Base-by-base conservation (phyloP, 2,888 invertebrate genomes). In the Drosophila hawaiiensis region DNA sequence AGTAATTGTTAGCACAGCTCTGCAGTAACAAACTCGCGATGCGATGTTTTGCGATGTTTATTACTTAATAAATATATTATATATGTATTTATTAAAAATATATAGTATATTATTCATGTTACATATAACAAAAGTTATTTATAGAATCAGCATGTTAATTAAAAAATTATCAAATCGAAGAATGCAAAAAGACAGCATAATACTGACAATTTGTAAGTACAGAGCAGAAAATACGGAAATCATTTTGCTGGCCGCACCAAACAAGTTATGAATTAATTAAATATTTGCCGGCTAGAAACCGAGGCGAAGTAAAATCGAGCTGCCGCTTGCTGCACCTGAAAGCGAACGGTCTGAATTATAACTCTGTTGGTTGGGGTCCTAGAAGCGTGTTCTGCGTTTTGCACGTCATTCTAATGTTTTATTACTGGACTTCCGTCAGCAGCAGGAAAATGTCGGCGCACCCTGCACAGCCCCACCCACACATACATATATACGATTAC, bases 391-490 rank as follows among this genome's bases (percentile, higher is more conserved):
- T 70, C 81, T 69, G 73, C 70, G 68, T 76, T 76, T 78, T 77
- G 83, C 80, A 82, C 84, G 84, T 85, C 88, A 83, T 90, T 91
- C 84, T 87, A 79, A 85, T 91, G 88, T 90, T 91, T 86, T 90
- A 90, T 91, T 84, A 87, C 91, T 76, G 76, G 83, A 83, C 86
- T 90, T 91, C 86, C 91, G 84, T 70, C 54, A 62, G 72, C 74
- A 68, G 58, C 76, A 75, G 75, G 64, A 74, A 69, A 68, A 74
- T 71, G 67, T 72, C 53, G 25, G 31, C 47, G 28, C 56, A 56
- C 62, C 14, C 53, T 19, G 22, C 63, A 58, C 62, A 66, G 49
- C 64, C 35, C 31, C 60, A 37, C 25, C 68, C 39, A 65, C 64
- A 56, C 58, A 33, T 66, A 31, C 16, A 50, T 66, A 56, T 19